These are phyloP conservation scores for Ginglymostoma cirratum DNA, from an alignment of 2,113 vertebrate genomes.

Conservation along the genomic window DNA sequence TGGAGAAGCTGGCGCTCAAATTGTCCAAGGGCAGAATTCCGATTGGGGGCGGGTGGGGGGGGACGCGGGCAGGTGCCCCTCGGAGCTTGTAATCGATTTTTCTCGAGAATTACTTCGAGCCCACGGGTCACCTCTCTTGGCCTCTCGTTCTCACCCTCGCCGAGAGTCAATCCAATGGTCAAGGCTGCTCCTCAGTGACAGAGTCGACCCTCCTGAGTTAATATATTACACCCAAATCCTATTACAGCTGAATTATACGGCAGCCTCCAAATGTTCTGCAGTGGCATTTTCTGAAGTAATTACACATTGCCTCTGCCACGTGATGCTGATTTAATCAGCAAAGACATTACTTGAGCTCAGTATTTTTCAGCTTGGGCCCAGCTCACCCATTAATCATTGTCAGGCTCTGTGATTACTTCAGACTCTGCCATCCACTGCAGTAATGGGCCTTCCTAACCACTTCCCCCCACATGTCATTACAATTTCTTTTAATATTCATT, in stretches of 20 bases:
- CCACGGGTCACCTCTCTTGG: neutral
- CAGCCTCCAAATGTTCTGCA: neutral
- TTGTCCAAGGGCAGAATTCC: too few relatives aligned
- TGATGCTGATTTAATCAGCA: constrained; percentile 22
- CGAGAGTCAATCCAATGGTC: neutral
- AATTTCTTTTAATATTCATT: constrained; percentile 35
- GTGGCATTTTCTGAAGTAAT: constrained; percentile 31
- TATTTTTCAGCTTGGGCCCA: neutral
- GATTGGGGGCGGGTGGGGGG: too few relatives aligned
- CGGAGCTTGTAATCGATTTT: too few relatives aligned
- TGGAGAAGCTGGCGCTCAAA: too few relatives aligned
- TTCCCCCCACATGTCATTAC: constrained; percentile 15
- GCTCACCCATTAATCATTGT: neutral
- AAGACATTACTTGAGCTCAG: neutral
- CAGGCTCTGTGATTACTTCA: neutral
- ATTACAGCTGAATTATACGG: constrained; percentile 19
- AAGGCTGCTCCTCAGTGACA: neutral
- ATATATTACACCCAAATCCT: constrained; percentile 17
- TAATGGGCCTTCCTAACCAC: constrained; percentile 31
- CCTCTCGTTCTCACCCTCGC: neutral
- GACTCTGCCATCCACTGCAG: neutral
- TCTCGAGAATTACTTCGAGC: neutral
- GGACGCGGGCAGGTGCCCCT: too few relatives aligned
- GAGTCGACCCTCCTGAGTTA: neutral
- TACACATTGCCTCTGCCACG: constrained; percentile 17